Evolutionary conservation across 2,888 invertebrate genomes (phyloP).

Genomic region (Nudaria mundana): DNA sequence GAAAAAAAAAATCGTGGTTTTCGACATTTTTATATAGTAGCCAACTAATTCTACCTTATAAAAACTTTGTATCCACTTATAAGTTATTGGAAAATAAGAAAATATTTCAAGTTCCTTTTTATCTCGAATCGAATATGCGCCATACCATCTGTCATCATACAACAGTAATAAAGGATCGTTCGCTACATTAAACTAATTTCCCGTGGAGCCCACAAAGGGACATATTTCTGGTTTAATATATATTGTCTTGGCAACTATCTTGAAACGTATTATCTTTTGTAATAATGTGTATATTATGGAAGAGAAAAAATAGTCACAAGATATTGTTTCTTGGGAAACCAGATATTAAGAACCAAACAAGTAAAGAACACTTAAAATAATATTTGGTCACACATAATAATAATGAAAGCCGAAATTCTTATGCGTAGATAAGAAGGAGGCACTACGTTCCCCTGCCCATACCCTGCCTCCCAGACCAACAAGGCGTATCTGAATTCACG

Average conservation of each 20-base stretch:
- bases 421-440: no score
- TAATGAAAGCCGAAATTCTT: no score
- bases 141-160: conserved; percentile 9
- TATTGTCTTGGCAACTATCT: no score
- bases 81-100: not conserved
- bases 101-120: conserved; percentile 2
- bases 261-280: conserved; percentile 7
- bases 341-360: no score
- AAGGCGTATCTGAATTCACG: no score
- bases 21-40: no score
- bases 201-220: conserved; percentile 12
- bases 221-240: conserved; percentile 9
- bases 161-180: conserved; percentile 7
- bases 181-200: conserved; percentile 14
- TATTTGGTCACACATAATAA: no score
- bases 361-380: no score
- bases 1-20: no score
- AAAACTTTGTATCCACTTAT: not conserved
- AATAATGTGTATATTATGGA: conserved; percentile 4
- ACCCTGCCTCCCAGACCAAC: no score
- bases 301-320: not conserved
- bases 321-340: not conserved
- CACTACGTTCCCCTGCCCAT: no score
- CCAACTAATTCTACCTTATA: no score
- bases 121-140: conserved; percentile 9